These are phyloP conservation scores for Gallinago paraguaiae DNA, from an alignment of 2,113 vertebrate genomes.

Conservation along the genomic window DNA sequence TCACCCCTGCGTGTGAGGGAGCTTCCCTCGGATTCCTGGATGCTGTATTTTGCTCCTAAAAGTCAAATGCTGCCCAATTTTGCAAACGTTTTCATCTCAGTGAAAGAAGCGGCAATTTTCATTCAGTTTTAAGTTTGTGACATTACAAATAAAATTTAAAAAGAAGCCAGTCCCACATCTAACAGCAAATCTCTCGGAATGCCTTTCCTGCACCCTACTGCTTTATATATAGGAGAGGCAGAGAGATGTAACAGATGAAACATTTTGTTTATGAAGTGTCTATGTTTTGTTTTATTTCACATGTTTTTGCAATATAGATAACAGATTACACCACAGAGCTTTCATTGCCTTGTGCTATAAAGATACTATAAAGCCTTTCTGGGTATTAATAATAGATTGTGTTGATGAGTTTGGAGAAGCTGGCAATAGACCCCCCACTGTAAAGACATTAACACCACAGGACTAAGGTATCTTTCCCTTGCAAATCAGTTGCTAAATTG, in stretches of 20 bases:
- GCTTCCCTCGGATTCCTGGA: not conserved
- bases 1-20: fast-evolving
- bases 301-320: constrained; percentile 81
- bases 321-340: constrained; percentile 78
- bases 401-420: constrained; percentile 84
- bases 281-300: constrained; percentile 79
- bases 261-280: constrained; percentile 81
- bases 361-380: constrained; percentile 74
- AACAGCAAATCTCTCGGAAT: constrained; percentile 68
- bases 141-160: constrained; percentile 15
- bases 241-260: constrained; percentile 75
- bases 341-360: constrained; percentile 75
- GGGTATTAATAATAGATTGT: constrained; percentile 86
- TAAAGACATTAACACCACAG: constrained; percentile 76
- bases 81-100: not conserved
- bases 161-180: constrained; percentile 45
- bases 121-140: not conserved
- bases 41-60: not conserved
- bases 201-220: constrained; percentile 76
- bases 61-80: not conserved
- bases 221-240: constrained; percentile 76
- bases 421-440: constrained; percentile 83
- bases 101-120: not conserved
- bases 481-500: constrained; percentile 78
- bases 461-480: constrained; percentile 71